Percentiles rank a stretch among this genome's conserved stretches.
Evolutionary conservation across 2,888 invertebrate genomes (phyloP).

Genomic region (Stramonita haemastoma): DNA sequence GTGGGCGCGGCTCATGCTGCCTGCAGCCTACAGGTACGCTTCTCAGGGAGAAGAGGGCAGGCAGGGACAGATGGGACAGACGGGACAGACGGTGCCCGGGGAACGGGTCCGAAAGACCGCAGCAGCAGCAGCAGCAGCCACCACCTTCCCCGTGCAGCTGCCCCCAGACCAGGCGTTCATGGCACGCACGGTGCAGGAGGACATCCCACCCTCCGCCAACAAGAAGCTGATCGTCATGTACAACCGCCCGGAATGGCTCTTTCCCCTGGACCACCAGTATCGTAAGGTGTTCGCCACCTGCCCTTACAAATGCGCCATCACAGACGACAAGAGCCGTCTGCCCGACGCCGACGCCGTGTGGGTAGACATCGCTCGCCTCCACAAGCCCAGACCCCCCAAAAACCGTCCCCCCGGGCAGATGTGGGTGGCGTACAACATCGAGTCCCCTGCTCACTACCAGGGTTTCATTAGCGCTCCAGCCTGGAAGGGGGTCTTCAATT

Average conservation of each 20-base stretch:
- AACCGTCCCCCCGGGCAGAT: constrained; percentile 38
- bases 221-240: constrained; percentile 36
- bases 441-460: constrained; percentile 32
- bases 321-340: constrained; percentile 1
- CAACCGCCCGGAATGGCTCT: constrained; percentile 42
- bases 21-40: not conserved
- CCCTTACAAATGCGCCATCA: constrained; percentile 37
- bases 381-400: not conserved
- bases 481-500: constrained; percentile 42
- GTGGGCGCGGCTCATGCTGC: not conserved
- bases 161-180: not conserved
- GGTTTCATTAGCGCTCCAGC: not conserved
- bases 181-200: not conserved
- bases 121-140: not conserved
- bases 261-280: not conserved
- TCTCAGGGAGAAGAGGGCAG: not conserved
- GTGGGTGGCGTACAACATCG: constrained; percentile 48
- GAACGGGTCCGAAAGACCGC: not conserved
- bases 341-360: constrained; percentile 38
- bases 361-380: constrained; percentile 21
- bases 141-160: not conserved
- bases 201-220: not conserved
- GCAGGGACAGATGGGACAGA: not conserved
- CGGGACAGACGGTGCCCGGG: not conserved
- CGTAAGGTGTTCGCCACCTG: constrained; percentile 31